Conservation (phyloP, 2,797 vertebrate genomes). For the Cyclura pinguis region DNA sequence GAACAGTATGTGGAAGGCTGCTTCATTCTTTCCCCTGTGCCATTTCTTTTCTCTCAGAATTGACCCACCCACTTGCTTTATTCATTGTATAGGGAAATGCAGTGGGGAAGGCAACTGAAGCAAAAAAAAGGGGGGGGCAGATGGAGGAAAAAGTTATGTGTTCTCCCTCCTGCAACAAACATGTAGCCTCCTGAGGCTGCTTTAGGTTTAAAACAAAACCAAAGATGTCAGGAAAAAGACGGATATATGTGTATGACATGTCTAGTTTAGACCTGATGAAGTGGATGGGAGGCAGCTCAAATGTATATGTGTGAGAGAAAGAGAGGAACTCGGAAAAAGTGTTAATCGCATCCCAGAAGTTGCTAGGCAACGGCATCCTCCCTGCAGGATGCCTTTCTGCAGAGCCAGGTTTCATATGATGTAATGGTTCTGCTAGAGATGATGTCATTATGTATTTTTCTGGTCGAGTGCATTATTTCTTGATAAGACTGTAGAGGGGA, state of each 20-base stretch:
- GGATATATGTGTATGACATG: not conserved
- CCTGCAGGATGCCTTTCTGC: slow-evolving; percentile 35
- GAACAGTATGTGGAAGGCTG: not conserved
- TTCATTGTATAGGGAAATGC: not conserved
- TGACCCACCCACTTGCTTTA: not conserved
- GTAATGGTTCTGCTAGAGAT: slow-evolving; percentile 40
- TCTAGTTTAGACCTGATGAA: slow-evolving; percentile 8
- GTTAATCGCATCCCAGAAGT: slow-evolving; percentile 39
- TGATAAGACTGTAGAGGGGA: not conserved
- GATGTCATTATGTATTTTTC: slow-evolving; percentile 38
- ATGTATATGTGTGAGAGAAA: not conserved
- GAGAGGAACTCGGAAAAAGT: slow-evolving; percentile 20
- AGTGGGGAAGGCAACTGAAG: not conserved
- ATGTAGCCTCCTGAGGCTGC: not conserved
- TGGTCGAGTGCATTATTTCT: not conserved
- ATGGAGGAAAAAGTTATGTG: not conserved
- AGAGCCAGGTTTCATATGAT: slow-evolving; percentile 32
- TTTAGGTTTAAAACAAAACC: not conserved
- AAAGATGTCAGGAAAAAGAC: not conserved
- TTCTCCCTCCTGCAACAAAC: not conserved
- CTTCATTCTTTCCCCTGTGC: not conserved
- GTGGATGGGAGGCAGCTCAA: not conserved
- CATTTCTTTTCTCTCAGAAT: not conserved
- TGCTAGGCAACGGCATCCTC: slow-evolving; percentile 45
- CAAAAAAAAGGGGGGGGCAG: not conserved